These are phyloP conservation scores for Nomada ferruginata DNA, from an alignment of 2,888 invertebrate species.

Conservation along the genomic window DNA sequence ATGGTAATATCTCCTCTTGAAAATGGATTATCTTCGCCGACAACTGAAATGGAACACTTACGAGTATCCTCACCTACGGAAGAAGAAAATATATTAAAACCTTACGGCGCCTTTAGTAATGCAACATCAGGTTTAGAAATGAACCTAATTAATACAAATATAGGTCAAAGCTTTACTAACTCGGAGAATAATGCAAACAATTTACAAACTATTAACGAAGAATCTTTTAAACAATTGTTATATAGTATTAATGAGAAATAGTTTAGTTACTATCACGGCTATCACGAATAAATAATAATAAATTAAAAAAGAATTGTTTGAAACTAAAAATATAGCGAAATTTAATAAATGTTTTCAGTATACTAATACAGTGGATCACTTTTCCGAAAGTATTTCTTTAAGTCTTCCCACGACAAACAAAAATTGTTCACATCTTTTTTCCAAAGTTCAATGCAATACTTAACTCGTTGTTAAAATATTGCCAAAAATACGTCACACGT, in stretches of 20 bases:
- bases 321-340: not conserved
- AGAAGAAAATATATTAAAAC: conserved; percentile 39
- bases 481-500: not conserved
- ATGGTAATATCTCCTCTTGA: conserved; percentile 85
- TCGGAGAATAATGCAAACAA: conserved; percentile 68
- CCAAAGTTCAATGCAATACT: conserved; percentile 3
- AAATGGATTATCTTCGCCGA: conserved; percentile 86
- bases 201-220: conserved; percentile 85
- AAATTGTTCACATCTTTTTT: conserved; percentile 10
- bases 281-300: conserved; percentile 34
- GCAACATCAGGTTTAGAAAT: conserved; percentile 39
- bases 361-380: not conserved
- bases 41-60: conserved; percentile 88
- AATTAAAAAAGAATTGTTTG: conserved; percentile 3
- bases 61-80: conserved; percentile 84
- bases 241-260: conserved; percentile 80
- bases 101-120: conserved; percentile 48
- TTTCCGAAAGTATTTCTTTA: not conserved
- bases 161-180: conserved; percentile 64
- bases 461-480: not conserved
- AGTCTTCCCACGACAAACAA: not conserved
- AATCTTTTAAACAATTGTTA: conserved; percentile 84
- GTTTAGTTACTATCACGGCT: conserved; percentile 16
- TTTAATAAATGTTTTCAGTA: conserved; percentile 1
- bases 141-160: conserved; percentile 61